A percentile compares a stretch with the other conserved stretches of the same genome.
Conservation (phyloP, 2,888 invertebrate genomes). For the Nemoura dubitans region DNA sequence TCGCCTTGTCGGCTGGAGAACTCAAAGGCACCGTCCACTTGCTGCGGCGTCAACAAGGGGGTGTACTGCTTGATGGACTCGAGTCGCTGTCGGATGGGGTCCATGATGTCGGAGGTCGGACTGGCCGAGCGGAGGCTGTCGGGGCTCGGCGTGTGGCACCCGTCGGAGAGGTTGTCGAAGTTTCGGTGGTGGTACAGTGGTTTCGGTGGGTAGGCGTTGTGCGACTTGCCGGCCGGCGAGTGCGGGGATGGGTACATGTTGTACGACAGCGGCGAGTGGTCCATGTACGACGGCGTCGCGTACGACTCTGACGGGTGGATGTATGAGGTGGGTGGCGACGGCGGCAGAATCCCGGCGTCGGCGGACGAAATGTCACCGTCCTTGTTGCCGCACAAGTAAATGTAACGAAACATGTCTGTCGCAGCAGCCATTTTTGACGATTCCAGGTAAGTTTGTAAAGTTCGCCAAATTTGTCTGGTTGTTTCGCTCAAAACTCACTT, state of each 20-base stretch:
- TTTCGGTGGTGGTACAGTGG: constrained; percentile 24
- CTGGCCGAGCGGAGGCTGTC: constrained; percentile 63
- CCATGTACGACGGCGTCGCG: constrained; percentile 35
- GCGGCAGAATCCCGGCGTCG: constrained; percentile 35
- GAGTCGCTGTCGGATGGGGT: constrained; percentile 37
- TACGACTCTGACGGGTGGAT: constrained; percentile 38
- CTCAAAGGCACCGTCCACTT: constrained; percentile 10
- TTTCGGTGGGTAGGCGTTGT: constrained; percentile 29
- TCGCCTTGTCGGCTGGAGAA: constrained; percentile 26
- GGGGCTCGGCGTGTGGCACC: constrained; percentile 64
- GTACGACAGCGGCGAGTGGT: constrained; percentile 38
- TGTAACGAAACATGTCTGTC: constrained; percentile 50
- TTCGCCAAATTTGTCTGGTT: background rate
- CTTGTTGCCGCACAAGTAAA: constrained; percentile 49
- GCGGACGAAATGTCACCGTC: constrained; percentile 39
- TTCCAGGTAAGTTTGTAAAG: background rate
- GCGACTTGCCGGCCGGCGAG: constrained; percentile 25
- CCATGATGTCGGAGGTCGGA: constrained; percentile 56
- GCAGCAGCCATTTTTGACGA: constrained; percentile 42
- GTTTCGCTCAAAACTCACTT: background rate
- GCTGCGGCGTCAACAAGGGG: constrained; percentile 52
- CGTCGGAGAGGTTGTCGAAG: constrained; percentile 53
- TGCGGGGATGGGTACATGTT: constrained; percentile 20
- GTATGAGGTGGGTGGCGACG: constrained; percentile 38
- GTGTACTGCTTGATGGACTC: constrained; percentile 49